Percentiles rank a stretch among this genome's conserved stretches.
phyloP scores from a whole-genome alignment of 2,888 invertebrate genomes.

The Callosobruchus maculatus region DNA sequence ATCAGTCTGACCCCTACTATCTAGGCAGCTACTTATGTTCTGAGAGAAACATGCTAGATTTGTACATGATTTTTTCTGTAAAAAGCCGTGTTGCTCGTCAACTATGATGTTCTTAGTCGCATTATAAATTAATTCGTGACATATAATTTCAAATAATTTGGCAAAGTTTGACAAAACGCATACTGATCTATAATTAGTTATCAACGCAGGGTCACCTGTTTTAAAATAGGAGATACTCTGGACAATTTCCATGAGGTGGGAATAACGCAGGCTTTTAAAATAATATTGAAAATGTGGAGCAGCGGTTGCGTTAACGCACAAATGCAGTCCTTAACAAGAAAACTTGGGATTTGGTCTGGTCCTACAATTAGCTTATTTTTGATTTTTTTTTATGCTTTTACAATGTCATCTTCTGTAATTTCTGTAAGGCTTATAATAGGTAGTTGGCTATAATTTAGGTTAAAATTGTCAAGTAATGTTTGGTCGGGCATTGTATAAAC shows the following conservation, averaged over 20 bases:
- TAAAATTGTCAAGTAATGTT: not conserved
- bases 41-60: conserved; percentile 19
- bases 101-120: not conserved
- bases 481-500: conserved; percentile 3
- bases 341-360: conserved; percentile 5
- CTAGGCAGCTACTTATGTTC: conserved; percentile 11
- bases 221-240: too few relatives aligned
- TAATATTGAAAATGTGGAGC: too few relatives aligned
- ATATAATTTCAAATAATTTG: conserved; percentile 2
- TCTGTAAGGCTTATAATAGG: not conserved
- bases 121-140: conserved; percentile 2
- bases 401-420: not conserved
- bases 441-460: not conserved
- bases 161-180: conserved; percentile 4
- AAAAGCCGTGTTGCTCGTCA: conserved; percentile 17
- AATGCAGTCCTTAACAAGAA: conserved; percentile 5
- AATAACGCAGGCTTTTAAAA: too few relatives aligned
- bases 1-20: conserved; percentile 15
- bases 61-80: conserved; percentile 7
- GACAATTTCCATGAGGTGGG: too few relatives aligned
- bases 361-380: conserved; percentile 1
- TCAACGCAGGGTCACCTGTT: too few relatives aligned
- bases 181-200: conserved; percentile 3
- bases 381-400: conserved; percentile 3
- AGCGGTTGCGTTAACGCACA: not conserved